Conservation (phyloP, 2,888 invertebrate species). For the Nyleta sp. region DNA sequence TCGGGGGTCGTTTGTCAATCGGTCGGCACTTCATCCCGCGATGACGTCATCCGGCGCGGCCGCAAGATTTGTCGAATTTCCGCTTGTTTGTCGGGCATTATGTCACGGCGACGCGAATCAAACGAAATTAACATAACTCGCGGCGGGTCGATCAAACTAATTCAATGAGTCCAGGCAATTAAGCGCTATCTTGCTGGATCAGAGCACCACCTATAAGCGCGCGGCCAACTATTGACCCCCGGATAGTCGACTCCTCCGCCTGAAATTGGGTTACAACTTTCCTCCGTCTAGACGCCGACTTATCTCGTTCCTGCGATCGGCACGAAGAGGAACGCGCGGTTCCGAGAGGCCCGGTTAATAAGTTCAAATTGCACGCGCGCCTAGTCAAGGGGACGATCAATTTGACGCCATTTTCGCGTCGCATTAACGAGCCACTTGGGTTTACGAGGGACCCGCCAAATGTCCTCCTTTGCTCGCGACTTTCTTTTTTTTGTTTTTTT, state of each 20-base stretch:
- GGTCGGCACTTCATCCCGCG: too few species aligned
- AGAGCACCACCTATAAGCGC: neutral
- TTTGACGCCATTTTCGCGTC: constrained; percentile 34
- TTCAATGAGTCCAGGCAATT: constrained; percentile 7
- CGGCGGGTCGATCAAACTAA: neutral
- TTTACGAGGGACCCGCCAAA: neutral
- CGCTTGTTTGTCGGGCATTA: neutral
- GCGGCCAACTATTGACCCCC: constrained; percentile 31
- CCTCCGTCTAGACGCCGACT: constrained; percentile 28
- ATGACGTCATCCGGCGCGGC: too few species aligned
- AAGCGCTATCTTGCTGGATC: neutral
- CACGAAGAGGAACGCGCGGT: neutral
- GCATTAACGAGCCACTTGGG: constrained; percentile 8
- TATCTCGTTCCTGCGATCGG: neutral
- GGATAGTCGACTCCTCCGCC: neutral
- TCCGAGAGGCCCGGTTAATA: neutral
- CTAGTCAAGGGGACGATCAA: neutral
- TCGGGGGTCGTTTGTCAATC: too few species aligned
- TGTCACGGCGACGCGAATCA: neutral
- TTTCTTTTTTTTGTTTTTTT: neutral
- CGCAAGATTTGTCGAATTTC: neutral
- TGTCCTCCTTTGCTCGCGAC: too few species aligned
- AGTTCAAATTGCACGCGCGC: too few species aligned
- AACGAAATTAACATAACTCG: neutral
- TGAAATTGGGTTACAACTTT: constrained; percentile 40